These are phyloP conservation scores for Omphaloscelis lunosa DNA, from an alignment of 2,888 invertebrate genomes.

Conservation along the genomic window DNA sequence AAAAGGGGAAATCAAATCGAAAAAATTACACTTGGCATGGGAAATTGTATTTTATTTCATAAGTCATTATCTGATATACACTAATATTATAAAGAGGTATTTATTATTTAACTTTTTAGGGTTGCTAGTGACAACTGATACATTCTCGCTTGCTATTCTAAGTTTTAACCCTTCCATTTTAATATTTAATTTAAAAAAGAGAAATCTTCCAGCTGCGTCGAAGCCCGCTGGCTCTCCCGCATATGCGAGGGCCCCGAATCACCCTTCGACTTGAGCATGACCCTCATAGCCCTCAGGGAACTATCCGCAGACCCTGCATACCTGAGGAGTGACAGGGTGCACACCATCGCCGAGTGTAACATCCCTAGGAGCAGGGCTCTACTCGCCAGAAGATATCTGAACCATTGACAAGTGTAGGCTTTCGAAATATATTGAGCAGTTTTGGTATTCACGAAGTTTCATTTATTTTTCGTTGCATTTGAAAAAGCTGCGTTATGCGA, in stretches of 20 bases:
- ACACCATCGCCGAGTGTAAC: conserved; percentile 81
- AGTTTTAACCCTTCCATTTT: too few species aligned
- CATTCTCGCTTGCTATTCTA: too few species aligned
- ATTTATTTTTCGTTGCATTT: not conserved
- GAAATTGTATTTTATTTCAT: too few species aligned
- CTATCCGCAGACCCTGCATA: conserved; percentile 80
- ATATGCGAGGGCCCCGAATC: conserved; percentile 77
- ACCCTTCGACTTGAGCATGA: conserved; percentile 71
- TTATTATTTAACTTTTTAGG: too few species aligned
- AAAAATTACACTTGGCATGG: too few species aligned
- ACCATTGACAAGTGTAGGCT: conserved; percentile 47
- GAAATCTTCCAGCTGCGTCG: conserved; percentile 78
- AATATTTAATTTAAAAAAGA: too few species aligned
- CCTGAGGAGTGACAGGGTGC: conserved; percentile 82
- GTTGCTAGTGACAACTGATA: too few species aligned
- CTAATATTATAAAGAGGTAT: too few species aligned
- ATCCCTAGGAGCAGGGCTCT: conserved; percentile 80
- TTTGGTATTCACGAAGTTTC: conserved; percentile 19
- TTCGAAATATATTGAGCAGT: conserved; percentile 16
- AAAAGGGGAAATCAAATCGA: too few species aligned
- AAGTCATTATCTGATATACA: too few species aligned
- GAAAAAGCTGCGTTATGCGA: not conserved
- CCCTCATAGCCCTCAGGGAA: conserved; percentile 70
- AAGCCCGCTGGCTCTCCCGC: conserved; percentile 85
- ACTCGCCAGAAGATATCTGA: conserved; percentile 78